Base-by-base conservation (phyloP, 2,113 vertebrate species). In the Prinia subflava region DNA sequence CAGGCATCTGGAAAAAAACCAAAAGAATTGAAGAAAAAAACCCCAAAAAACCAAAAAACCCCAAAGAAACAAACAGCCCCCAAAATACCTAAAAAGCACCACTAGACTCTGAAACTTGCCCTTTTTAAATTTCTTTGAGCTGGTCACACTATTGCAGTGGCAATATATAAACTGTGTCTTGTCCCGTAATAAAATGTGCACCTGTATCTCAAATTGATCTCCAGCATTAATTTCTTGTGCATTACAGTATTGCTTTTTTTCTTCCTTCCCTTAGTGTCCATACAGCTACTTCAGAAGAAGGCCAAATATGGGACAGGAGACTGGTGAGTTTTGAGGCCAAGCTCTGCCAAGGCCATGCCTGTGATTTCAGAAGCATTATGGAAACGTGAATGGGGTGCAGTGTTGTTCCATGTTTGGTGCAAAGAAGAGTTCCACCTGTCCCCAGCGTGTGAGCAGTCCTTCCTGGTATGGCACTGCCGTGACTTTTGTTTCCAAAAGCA, bases 101-200 rank as follows among this genome's bases (percentile, higher is more conserved):
- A 31, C 19, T 39, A 55, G 59, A 53, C 0, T 7, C 3, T 53
- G 4, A 71, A 70, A 69, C 25, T 69, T 84, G 21, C 25, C 10
- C 22, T 88, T 94, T 90, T 82, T 10, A 75, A 67, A 41, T n/a
- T 91, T 55, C 28, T 95, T 83, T 7, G 15, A 86, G 31, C 31
- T 81, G 50, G 9, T 63, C 21, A 16, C 25, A 67, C 95, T 88
- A 70, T 11, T 57, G 44, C 15, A 80, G 20, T 37, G 62, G 24
- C n/a, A 86, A 56, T 60, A 83, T 82, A 57, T 77, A 70, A 76
- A 53, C 5, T 25, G 60, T 68, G 30, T 57, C 18, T 73, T 56
- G 44, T 89, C 22, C 46, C 25, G 23, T 44, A 23, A 49, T 42
- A 88, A 39, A 63, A 55, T 64, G 14, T 44, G 63, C 47, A 46